A percentile compares a stretch with the other conserved stretches of the same genome.
These are phyloP conservation scores for Oxycera nigricornis DNA, from an alignment of 2,888 invertebrate genomes.

Conservation along the genomic window DNA sequence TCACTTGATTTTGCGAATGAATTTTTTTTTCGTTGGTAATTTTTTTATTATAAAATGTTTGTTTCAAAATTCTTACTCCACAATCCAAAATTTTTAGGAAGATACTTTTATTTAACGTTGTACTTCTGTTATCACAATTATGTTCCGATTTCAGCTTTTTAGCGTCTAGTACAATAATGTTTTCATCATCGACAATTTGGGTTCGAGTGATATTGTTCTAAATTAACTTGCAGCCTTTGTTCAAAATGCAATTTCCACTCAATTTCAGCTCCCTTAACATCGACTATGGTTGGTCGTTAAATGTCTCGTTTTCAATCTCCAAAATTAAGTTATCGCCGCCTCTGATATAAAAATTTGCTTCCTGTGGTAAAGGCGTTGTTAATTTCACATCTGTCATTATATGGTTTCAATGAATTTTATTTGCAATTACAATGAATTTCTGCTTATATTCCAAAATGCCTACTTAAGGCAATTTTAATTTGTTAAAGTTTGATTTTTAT, in stretches of 20 bases:
- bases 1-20: too few relatives aligned
- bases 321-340: background rate
- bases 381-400: conserved; percentile 9
- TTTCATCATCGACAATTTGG: too few relatives aligned
- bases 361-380: conserved; percentile 1
- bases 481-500: too few relatives aligned
- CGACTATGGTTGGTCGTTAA: background rate
- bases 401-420: conserved; percentile 21
- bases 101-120: too few relatives aligned
- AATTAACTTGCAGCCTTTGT: background rate
- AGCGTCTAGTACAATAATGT: too few relatives aligned
- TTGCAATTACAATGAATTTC: conserved; percentile 7
- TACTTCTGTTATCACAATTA: too few relatives aligned
- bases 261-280: conserved; percentile 1
- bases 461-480: conserved; percentile 36
- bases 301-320: background rate
- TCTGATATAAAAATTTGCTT: background rate
- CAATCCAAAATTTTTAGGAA: too few relatives aligned
- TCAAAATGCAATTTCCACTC: conserved; percentile 6
- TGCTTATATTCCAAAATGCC: conserved; percentile 30
- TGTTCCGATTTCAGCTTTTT: too few relatives aligned
- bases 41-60: too few relatives aligned
- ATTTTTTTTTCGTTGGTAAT: too few relatives aligned
- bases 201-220: background rate
- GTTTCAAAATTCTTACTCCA: too few relatives aligned